Conservation (phyloP, 35 echinoderm and acorn worm species). For the Acanthaster planci region DNA sequence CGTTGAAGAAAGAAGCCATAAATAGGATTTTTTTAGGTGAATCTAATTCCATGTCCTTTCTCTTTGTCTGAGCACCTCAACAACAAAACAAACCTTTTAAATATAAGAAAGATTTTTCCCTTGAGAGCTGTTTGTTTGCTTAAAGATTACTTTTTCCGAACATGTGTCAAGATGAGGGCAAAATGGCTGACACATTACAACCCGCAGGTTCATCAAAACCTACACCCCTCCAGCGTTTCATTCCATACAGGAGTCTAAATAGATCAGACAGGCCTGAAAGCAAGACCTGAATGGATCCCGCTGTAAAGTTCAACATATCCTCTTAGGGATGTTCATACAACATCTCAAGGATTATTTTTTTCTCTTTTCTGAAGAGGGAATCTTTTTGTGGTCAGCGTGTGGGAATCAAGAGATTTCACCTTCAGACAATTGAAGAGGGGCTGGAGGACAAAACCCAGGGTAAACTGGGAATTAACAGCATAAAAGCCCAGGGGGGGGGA, state of each 20-base stretch:
- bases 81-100: too few relatives aligned
- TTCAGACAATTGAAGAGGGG: slow-evolving; percentile 27
- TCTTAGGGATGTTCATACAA: not conserved
- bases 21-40: too few relatives aligned
- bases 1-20: too few relatives aligned
- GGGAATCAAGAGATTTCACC: slow-evolving; percentile 1
- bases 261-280: not conserved
- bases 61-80: too few relatives aligned
- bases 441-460: not conserved
- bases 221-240: not conserved
- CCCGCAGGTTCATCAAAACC: too few relatives aligned
- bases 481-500: not conserved
- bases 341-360: too few relatives aligned
- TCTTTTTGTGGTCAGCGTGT: not conserved
- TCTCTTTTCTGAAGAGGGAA: not conserved
- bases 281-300: not conserved
- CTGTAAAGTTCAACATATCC: not conserved
- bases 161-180: slow-evolving; percentile 22
- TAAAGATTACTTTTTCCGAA: slow-evolving; percentile 6
- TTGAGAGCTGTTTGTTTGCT: not conserved
- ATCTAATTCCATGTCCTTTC: too few relatives aligned
- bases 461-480: not conserved
- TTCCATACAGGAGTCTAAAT: not conserved
- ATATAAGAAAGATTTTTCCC: too few relatives aligned
- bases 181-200: too few relatives aligned